Evolutionary conservation across 2,113 vertebrate species (phyloP).

Genomic region (Amphilophus citrinellus): DNA sequence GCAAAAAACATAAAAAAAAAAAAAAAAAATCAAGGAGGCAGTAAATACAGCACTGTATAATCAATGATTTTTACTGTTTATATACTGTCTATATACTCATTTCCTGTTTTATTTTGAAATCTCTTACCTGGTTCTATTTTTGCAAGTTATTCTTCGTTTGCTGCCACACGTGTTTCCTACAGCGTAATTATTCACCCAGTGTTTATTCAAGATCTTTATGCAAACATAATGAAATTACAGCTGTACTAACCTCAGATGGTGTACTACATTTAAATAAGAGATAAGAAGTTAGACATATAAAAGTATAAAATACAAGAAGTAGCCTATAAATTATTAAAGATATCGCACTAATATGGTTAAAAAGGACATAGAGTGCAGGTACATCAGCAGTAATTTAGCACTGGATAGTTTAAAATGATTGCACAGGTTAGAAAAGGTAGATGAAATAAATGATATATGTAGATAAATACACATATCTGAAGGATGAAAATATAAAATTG

Average conservation of each 20-base stretch:
- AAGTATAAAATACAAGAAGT: neutral
- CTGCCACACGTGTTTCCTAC: neutral
- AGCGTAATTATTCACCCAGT: neutral
- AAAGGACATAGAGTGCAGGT: neutral
- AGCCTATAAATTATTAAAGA: neutral
- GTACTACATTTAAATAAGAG: neutral
- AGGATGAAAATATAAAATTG: neutral
- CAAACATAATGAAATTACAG: neutral
- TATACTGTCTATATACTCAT: neutral
- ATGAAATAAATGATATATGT: too few relatives aligned
- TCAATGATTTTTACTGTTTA: neutral
- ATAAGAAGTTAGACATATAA: neutral
- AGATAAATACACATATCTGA: too few relatives aligned
- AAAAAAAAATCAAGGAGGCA: too few relatives aligned
- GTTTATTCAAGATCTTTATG: neutral
- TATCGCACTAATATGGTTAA: neutral
- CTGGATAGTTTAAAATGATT: too few relatives aligned
- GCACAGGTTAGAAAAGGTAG: too few relatives aligned
- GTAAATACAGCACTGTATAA: neutral
- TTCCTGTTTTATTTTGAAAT: neutral
- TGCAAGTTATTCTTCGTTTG: accelerated
- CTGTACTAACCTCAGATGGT: neutral
- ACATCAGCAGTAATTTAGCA: too few relatives aligned
- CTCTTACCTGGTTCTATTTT: neutral
- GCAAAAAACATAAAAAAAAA: too few relatives aligned